Base-by-base conservation (phyloP, 30 jellyfish, hydroid and myxozoan species). In the Chironex yamaguchii region DNA sequence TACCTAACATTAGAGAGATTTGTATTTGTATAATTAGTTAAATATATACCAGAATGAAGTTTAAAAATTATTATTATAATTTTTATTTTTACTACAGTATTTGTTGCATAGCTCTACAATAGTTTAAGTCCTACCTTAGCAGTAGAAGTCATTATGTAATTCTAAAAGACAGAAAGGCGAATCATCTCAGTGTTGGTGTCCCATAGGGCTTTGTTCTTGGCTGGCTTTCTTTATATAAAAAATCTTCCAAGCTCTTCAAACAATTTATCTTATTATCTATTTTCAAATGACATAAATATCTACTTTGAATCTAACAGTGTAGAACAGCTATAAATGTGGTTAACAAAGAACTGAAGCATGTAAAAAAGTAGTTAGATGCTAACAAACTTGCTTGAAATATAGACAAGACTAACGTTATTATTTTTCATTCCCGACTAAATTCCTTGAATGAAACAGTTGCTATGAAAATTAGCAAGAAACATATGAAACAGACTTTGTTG, bases 131-230 rank as follows among this genome's bases (percentile, higher is more conserved):
- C 28, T 84, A 71, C 49, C 94, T 84, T 52, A 68, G 79, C 34
- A 84, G 54, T 48, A 35, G 91, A 36, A 49, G 28, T 4, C 92
- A 82, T 25, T 82, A 1, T 82, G 90, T 68, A 2, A 11, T 6
- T 2, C 25, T 82, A 1, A 35, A 71, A 31, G 82, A 72, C 34
- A 29, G 17, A 29, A 11, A 65, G 71, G 70, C 90, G 1, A 2
- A 65, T 24, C 51, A 23, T 23, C 6, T 64, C 9, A 65, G 48
- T 31, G 4, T 51, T 67, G 92, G 91, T 20, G 90, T 34, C 27
- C 91, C 85, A 22, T 81, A 66, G 82, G 91, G 91, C 23, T 83
- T 68, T 25, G n/a, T 90, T 70, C 49, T 62, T 1, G 93, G 91
- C 25, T 90, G 84, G 21, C 84, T 81, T 81, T 26, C 36, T 67